These are phyloP conservation scores for Aurelia coerulea DNA, from an alignment of 30 jellyfish, hydroid and myxozoan genomes.

Conservation along the genomic window DNA sequence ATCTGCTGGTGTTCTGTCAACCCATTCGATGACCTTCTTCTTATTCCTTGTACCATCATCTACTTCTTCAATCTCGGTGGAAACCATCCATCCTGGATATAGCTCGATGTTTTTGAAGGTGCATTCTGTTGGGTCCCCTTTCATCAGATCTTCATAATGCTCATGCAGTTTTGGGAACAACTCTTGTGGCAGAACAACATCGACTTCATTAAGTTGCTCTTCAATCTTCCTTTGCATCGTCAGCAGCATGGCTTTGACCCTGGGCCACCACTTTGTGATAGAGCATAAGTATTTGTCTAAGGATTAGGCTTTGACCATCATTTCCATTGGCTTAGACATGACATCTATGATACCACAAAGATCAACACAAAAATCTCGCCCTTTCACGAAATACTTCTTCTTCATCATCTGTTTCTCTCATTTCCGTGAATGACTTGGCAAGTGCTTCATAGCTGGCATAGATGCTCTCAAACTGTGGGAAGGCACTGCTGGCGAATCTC, in stretches of 20 bases:
- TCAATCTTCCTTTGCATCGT: conserved; percentile 23
- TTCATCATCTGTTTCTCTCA: conserved; percentile 39
- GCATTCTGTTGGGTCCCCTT: conserved; percentile 33
- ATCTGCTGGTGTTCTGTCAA: conserved; percentile 38
- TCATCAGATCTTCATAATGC: conserved; percentile 34
- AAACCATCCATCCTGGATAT: conserved; percentile 37
- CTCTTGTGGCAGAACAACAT: conserved; percentile 25
- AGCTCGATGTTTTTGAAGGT: conserved; percentile 26
- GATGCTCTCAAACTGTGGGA: conserved; percentile 33
- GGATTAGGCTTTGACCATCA: conserved; percentile 49
- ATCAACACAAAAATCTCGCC: conserved; percentile 43
- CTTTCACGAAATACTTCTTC: conserved; percentile 50
- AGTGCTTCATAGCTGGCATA: conserved; percentile 52
- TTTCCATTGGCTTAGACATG: conserved; percentile 39
- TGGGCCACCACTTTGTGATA: conserved; percentile 28
- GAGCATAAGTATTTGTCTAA: conserved; percentile 33
- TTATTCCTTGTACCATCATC: conserved; percentile 28
- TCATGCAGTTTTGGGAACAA: conserved; percentile 19
- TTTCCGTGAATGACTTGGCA: conserved; percentile 19
- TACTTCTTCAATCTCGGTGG: conserved; percentile 22
- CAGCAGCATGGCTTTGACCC: conserved; percentile 12
- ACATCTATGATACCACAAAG: conserved; percentile 34
- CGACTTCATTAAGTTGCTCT: conserved; percentile 21
- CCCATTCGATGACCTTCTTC: conserved; percentile 41
- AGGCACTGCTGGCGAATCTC: conserved; percentile 44